Base-by-base conservation (phyloP, 1,140 invertebrate species). In the Drosophila repleta region DNA sequence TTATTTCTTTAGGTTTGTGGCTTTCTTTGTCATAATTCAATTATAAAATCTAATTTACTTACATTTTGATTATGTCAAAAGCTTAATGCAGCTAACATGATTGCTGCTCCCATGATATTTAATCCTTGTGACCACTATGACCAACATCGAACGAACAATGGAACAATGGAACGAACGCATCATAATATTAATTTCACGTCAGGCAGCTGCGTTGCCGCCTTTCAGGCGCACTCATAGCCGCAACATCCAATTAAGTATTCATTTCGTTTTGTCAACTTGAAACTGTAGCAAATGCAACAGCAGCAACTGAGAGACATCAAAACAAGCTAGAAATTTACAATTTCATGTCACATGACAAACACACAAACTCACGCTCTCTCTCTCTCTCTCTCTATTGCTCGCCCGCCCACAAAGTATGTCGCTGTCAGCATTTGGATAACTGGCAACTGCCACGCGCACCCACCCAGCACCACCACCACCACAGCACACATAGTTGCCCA, bases 231-330 rank as follows among this genome's bases (percentile, higher is more conserved):
- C 39, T 51, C 76, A 74, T 80, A 84, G 76, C 81, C 81, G 49
- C 81, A 84, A 85, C 80, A 70, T 85, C 73, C 81, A 84, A 84
- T 84, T 84, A 80, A 74, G 76, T 84, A 84, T 84, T 84, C 81
- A 84, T 84, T 84, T 84, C 68, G 80, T 85, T 85, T 76, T 84
- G 81, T 85, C 81, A 77, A 82, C 74, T 82, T 57, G 63, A 74
- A 74, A 69, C 63, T 60, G 74, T 72, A 57, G 56, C 56, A 72
- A 35, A 74, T 74, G 74, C 74, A 78, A 49, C 21, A 61, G 32
- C 39, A 63, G 52, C 37, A 37, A 39, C 51, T 67, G 26, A 17
- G 37, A 24, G 8, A 21, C 55, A 72, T 37, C 43, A 51, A 71
- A 52, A 46, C 53, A 73, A 71, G 76, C 77, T 81, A 72, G 77